Base-by-base conservation (phyloP, 2,113 vertebrate species). In the Oreotragus oreotragus region DNA sequence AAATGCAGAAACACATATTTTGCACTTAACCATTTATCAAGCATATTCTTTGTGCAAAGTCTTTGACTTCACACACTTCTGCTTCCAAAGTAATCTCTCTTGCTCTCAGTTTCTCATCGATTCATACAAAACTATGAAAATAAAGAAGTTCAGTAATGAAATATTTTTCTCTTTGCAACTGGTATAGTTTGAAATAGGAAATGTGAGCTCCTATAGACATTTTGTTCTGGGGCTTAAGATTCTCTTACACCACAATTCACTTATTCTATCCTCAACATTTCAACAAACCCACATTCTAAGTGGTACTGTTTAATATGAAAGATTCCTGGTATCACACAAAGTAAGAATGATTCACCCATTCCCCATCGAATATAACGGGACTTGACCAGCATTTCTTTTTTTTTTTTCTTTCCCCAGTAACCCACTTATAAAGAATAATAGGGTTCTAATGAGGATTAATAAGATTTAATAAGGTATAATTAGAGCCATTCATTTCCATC, bases 401-500 rank as follows among this genome's bases (percentile, higher is more conserved):
- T 70, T 39, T 39, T 45, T 66, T 30, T 36, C 11, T 33, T 84
- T 80, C 47, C 28, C 83, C 53, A 47, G 60, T 93, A 97, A 96
- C 94, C 85, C 88, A 98, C 91, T 98, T 97, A 90, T 25, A 95
- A 96, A 97, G 95, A 96, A 97, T 98, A 98, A 98, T 94, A 95
- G 57, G 21, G 39, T 98, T 96, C 92, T 98, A 97, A 98, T 96
- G 84, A 98, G 95, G 92, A 97, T 97, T 98, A 98, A 97, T 98
- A 95, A 90, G 91, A 94, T 95, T 94, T 98, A 98, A 98, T 97
- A 98, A 97, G 86, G 58, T 96, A 58, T 97, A 97, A 98, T 98
- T 98, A 97, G 81, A 97, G 91, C 83, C 92, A 97, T 98, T 98
- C 92, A 91, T 98, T 97, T 96, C 81, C 90, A 94, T 80, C 64